Percentiles rank a stretch among this genome's conserved stretches.
phyloP scores from a whole-genome alignment of 2,797 vertebrate species.

The Glyptemys insculpta region DNA sequence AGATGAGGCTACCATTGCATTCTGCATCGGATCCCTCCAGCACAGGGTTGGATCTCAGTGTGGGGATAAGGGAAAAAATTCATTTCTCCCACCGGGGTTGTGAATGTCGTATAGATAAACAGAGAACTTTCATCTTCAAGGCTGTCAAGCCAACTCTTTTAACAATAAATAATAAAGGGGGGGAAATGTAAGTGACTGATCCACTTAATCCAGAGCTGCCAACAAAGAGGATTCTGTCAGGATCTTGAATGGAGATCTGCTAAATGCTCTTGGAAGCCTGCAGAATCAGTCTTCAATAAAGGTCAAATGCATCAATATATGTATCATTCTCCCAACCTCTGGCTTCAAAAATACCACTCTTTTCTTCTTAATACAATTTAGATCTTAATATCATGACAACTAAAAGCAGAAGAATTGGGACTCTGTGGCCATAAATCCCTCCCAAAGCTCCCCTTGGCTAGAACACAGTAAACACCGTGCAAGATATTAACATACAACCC shows the following conservation, averaged over 20 bases:
- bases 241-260: not conserved
- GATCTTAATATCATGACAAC: not conserved
- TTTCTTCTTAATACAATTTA: not conserved
- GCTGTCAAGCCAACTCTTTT: fast-evolving
- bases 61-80: not conserved
- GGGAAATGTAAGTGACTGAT: not conserved
- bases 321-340: not conserved
- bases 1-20: not conserved
- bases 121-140: not conserved
- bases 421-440: not conserved
- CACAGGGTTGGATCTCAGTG: not conserved
- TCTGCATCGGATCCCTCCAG: not conserved
- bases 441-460: not conserved
- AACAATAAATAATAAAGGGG: not conserved
- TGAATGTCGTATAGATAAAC: not conserved
- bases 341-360: not conserved
- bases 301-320: not conserved
- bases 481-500: not conserved
- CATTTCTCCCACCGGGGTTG: too few species aligned
- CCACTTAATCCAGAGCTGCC: not conserved
- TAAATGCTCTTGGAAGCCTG: not conserved
- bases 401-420: not conserved
- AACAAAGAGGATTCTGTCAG: not conserved
- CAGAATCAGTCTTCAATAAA: conserved; percentile 12
- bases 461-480: conserved; percentile 29